A percentile compares a stretch with the other conserved stretches of the same genome.
phyloP scores from a whole-genome alignment of 2,888 invertebrate genomes.

The Drosophila maculinotata region DNA sequence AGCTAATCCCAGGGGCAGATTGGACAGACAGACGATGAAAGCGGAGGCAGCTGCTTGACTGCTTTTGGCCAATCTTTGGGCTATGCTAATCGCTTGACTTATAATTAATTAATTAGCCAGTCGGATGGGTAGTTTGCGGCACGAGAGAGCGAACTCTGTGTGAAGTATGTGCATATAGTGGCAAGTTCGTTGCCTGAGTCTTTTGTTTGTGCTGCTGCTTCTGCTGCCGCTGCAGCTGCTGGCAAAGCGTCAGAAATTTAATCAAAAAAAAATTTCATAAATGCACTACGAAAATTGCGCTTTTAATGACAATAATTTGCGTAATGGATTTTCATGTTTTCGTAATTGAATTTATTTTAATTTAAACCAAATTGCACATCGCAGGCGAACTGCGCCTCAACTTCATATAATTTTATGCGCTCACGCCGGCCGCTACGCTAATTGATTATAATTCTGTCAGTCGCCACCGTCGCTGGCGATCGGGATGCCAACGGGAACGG shows the following conservation, averaged over 20 bases:
- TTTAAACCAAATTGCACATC: slow-evolving; percentile 81
- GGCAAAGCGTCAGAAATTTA: slow-evolving; percentile 68
- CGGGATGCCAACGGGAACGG: slow-evolving; percentile 11
- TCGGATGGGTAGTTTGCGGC: slow-evolving; percentile 31
- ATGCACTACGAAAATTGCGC: slow-evolving; percentile 74
- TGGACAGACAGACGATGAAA: slow-evolving; percentile 41
- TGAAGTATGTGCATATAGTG: slow-evolving; percentile 23
- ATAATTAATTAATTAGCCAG: slow-evolving; percentile 75
- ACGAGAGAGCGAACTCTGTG: background rate
- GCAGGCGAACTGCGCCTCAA: slow-evolving; percentile 29
- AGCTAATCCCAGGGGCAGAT: slow-evolving; percentile 48
- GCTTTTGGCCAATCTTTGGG: slow-evolving; percentile 45
- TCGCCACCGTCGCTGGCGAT: slow-evolving; percentile 64
- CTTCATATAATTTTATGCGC: slow-evolving; percentile 78
- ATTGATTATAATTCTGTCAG: slow-evolving; percentile 80
- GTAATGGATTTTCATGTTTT: slow-evolving; percentile 85
- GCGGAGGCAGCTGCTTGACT: slow-evolving; percentile 53
- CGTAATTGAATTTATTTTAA: slow-evolving; percentile 86
- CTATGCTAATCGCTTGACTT: slow-evolving; percentile 73
- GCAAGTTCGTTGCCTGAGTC: slow-evolving; percentile 59
- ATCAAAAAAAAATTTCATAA: slow-evolving; percentile 71
- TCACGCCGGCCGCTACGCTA: slow-evolving; percentile 74
- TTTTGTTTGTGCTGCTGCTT: slow-evolving; percentile 37
- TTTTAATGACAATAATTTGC: slow-evolving; percentile 84
- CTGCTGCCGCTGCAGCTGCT: slow-evolving; percentile 7